Evolutionary conservation across 2,797 vertebrate species (phyloP).

Genomic region (Cyprinodon diabolis): DNA sequence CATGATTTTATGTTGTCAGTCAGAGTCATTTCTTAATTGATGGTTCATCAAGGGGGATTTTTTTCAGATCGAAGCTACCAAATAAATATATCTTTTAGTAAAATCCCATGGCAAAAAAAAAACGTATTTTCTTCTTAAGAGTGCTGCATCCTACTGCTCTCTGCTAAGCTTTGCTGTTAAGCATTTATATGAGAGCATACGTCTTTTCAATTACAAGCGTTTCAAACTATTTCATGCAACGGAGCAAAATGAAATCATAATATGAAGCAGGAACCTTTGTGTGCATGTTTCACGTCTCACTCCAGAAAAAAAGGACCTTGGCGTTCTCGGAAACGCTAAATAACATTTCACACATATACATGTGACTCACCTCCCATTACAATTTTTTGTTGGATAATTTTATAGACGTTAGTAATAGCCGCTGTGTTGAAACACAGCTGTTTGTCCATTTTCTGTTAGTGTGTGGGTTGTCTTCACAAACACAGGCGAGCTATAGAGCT

Average conservation of each 20-base stretch:
- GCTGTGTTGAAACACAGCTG: slow-evolving; percentile 8
- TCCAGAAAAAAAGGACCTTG: slow-evolving; percentile 28
- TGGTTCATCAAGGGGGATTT: too few relatives aligned
- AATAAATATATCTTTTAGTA: not conserved
- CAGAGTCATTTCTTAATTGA: too few relatives aligned
- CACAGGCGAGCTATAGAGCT: not conserved
- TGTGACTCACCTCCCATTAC: slow-evolving; percentile 1
- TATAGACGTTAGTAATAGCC: not conserved
- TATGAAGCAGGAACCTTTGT: not conserved
- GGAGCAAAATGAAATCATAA: not conserved
- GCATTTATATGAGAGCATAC: not conserved
- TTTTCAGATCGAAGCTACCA: not conserved
- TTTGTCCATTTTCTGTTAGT: slow-evolving; percentile 17
- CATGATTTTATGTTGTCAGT: too few relatives aligned
- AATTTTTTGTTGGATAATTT: slow-evolving; percentile 12
- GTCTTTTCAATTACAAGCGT: not conserved
- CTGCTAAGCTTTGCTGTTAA: not conserved
- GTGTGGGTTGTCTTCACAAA: slow-evolving; percentile 1
- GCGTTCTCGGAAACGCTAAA: slow-evolving; percentile 18
- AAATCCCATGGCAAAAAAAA: not conserved
- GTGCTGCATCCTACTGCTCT: not conserved
- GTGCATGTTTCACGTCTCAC: slow-evolving; percentile 5
- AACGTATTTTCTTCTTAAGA: not conserved
- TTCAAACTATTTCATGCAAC: not conserved
- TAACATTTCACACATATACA: slow-evolving; percentile 25